A percentile compares a stretch with the other conserved stretches of the same genome.
These are phyloP conservation scores for Axea sp. DNA, from an alignment of 2,888 invertebrate genomes.

Conservation along the genomic window DNA sequence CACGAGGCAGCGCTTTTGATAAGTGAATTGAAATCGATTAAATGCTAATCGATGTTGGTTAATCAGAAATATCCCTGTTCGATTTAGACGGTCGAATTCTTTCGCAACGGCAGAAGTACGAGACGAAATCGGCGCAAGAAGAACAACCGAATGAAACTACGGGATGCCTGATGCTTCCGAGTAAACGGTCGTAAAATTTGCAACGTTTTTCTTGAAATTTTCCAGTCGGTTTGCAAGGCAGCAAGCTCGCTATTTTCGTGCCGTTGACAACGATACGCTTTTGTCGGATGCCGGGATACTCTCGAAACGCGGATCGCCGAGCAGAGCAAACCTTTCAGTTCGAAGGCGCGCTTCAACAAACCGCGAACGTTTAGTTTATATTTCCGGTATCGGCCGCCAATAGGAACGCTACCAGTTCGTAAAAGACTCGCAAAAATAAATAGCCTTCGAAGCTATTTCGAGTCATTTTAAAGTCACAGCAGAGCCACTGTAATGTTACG, in stretches of 20 bases:
- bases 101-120: neutral
- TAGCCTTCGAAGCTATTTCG: too few species aligned
- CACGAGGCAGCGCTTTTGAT: too few species aligned
- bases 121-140: neutral
- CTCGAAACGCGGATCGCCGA: slow-evolving; percentile 36
- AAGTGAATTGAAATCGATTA: too few species aligned
- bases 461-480: too few species aligned
- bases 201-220: slow-evolving; percentile 53
- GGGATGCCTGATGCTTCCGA: slow-evolving; percentile 32
- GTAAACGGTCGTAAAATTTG: slow-evolving; percentile 37
- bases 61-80: too few species aligned
- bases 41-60: too few species aligned
- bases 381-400: slow-evolving; percentile 47
- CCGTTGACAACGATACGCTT: slow-evolving; percentile 59
- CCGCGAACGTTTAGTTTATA: slow-evolving; percentile 59
- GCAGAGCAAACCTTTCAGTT: slow-evolving; percentile 60
- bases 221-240: slow-evolving; percentile 36
- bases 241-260: slow-evolving; percentile 53
- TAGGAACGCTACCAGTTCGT: slow-evolving; percentile 6
- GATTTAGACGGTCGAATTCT: too few species aligned
- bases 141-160: slow-evolving; percentile 29
- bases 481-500: too few species aligned
- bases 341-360: slow-evolving; percentile 57
- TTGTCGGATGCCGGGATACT: slow-evolving; percentile 43
- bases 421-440: slow-evolving; percentile 21